Base-by-base conservation (phyloP, 2,888 invertebrate species). In the Leucophenga maculata region DNA sequence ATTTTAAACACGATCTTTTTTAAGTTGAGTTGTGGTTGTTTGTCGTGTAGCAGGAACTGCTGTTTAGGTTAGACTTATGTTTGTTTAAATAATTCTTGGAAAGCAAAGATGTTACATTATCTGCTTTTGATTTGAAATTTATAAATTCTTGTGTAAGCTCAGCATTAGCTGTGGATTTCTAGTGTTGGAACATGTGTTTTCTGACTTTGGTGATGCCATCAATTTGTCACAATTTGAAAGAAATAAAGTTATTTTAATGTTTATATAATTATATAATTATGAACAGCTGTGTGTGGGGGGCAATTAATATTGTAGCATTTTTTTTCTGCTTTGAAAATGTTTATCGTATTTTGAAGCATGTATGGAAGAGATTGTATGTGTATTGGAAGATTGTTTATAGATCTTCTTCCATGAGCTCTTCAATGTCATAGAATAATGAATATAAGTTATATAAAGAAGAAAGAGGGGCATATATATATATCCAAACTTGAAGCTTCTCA, bases 201-300 rank as follows among this genome's bases (percentile, higher is more conserved):
- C 54, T 20, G 20, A 20, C 8, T 8, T 39, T 11, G 26, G 26
- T 39, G 39, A 39, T 39, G 39, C 1, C 8, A 6, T 39, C 39
- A 39, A 26, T 39, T 39, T 39, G 39, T 39, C 39, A 39, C 9
- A 39, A 39, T n/a, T n/a, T n/a, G n/a, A 39, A 11, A 39, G 11
- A 39, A 39, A 11, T 39, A 39, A 39, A 39, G 8, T 39, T 39
- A 8, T 80, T 82, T 82, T 83, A 83, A 80, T 80, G 82, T 82
- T 83, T 80, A 77, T 82, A 77, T 80, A 83, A 83, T 83, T 83
- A 73, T 75, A 78, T 80, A 80, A 80, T 82, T 80, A 67, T 66
- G 20, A 69, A 74, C 82, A 83, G 76, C 82, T 80, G 80, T 69
- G 71, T 14, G 22, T 65, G 65, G 8, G n/a, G n/a, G n/a, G n/a